Evolutionary conservation across 2,888 invertebrate genomes (phyloP).

Genomic region (Crossocerus cetratus): DNA sequence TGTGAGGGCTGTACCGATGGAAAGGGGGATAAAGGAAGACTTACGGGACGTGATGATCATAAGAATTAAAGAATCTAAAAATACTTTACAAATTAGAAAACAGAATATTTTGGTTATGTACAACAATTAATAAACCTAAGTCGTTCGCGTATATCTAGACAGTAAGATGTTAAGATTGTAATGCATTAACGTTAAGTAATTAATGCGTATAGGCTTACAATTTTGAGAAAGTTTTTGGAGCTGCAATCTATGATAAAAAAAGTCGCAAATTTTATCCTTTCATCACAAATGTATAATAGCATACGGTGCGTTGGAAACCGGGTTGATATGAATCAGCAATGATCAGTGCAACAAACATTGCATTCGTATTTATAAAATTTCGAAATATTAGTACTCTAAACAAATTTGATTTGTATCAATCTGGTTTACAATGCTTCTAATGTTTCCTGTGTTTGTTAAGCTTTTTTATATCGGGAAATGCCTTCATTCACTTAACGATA

Average conservation of each 20-base stretch:
- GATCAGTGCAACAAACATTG: too few species aligned
- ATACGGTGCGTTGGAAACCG: not conserved
- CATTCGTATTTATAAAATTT: too few species aligned
- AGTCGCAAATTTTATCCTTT: conserved; percentile 9
- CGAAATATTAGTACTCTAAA: too few species aligned
- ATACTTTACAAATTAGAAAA: conserved; percentile 74
- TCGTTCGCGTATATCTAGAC: conserved; percentile 74
- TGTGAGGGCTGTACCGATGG: conserved; percentile 57
- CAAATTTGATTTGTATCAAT: not conserved
- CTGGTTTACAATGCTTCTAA: conserved; percentile 1
- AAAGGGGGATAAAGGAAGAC: conserved; percentile 50
- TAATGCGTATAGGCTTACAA: conserved; percentile 57
- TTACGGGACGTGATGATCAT: conserved; percentile 64
- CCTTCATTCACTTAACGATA: too few species aligned
- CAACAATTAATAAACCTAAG: conserved; percentile 74
- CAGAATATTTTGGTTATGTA: conserved; percentile 76
- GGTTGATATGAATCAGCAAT: not conserved
- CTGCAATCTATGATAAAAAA: conserved; percentile 35
- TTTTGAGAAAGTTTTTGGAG: conserved; percentile 36
- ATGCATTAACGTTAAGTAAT: conserved; percentile 62
- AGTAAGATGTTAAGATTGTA: conserved; percentile 70
- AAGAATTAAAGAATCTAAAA: conserved; percentile 65
- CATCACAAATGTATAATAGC: not conserved
- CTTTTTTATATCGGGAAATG: too few species aligned
- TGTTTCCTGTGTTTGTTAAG: not conserved